phyloP scores from a whole-genome alignment of 2,113 vertebrate species.

The Monopterus albus region DNA sequence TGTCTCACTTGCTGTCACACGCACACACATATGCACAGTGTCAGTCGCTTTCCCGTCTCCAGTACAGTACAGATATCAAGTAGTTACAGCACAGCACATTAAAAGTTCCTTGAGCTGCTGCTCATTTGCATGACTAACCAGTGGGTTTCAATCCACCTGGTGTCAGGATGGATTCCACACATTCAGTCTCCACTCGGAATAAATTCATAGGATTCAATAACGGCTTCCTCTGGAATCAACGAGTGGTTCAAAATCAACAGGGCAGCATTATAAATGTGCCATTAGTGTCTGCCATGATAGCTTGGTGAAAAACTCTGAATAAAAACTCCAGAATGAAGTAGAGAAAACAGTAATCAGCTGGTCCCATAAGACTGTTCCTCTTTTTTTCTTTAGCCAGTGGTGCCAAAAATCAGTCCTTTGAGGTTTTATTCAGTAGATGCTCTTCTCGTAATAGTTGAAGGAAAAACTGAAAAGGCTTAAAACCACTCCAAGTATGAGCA shows the following conservation, averaged over 20 bases:
- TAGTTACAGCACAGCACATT: constrained; percentile 47
- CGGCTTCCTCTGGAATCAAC: constrained; percentile 33
- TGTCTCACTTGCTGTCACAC: constrained; percentile 1
- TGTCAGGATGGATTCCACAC: constrained; percentile 27
- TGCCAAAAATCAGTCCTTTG: constrained; percentile 24
- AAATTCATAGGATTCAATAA: constrained; percentile 41
- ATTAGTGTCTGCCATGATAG: constrained; percentile 4
- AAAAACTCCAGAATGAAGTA: constrained; percentile 22
- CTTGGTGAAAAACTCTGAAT: constrained; percentile 9
- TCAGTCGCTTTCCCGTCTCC: constrained; percentile 38
- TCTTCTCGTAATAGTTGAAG: constrained; percentile 21
- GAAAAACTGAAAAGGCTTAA: constrained; percentile 36
- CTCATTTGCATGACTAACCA: too few relatives aligned
- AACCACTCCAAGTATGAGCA: constrained; percentile 33
- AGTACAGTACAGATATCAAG: constrained; percentile 63
- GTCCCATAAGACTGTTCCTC: constrained; percentile 56
- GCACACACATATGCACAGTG: constrained; percentile 30
- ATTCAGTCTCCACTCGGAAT: constrained; percentile 26
- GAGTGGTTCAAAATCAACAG: constrained; percentile 26
- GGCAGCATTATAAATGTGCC: constrained; percentile 13
- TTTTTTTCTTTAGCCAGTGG: neutral
- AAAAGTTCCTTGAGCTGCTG: constrained; percentile 3
- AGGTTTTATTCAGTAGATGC: constrained; percentile 18
- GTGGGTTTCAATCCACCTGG: too few relatives aligned
- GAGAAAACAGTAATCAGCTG: constrained; percentile 47